A percentile compares a stretch with the other conserved stretches of the same genome.
phyloP scores from a whole-genome alignment of 2,888 invertebrate genomes.

The Hirtodrosophila alboralis region DNA sequence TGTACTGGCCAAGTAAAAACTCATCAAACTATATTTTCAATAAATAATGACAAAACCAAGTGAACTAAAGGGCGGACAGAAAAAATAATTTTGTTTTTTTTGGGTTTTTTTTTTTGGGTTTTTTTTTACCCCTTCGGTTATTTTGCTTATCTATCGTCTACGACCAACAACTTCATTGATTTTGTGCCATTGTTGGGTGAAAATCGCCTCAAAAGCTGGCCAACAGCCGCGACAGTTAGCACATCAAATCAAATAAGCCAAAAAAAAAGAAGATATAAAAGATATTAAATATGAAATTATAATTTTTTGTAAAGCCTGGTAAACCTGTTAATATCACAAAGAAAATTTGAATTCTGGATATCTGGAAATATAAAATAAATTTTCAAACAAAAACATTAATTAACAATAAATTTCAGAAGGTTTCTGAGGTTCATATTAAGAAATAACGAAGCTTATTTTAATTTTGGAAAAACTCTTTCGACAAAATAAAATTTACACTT shows the following conservation, averaged over 20 bases:
- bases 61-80: neutral
- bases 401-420: too few relatives aligned
- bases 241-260: slow-evolving; percentile 40
- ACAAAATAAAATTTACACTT: too few relatives aligned
- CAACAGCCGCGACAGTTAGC: slow-evolving; percentile 49
- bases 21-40: slow-evolving; percentile 80
- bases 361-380: too few relatives aligned
- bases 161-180: slow-evolving; percentile 68
- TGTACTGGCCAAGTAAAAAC: slow-evolving; percentile 60
- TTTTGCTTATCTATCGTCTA: slow-evolving; percentile 20
- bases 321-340: too few relatives aligned
- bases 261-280: slow-evolving; percentile 16
- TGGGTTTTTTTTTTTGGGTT: neutral
- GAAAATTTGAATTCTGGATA: too few relatives aligned
- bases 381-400: too few relatives aligned
- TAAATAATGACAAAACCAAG: slow-evolving; percentile 66
- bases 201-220: slow-evolving; percentile 24
- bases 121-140: slow-evolving; percentile 8
- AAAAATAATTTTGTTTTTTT: too few relatives aligned
- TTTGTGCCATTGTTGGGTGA: slow-evolving; percentile 58
- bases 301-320: too few relatives aligned
- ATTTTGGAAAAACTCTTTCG: too few relatives aligned
- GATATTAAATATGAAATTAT: too few relatives aligned
- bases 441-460: too few relatives aligned
- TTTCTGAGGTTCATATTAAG: too few relatives aligned